These are phyloP conservation scores for Pantelozetes paolii DNA, from an alignment of 2,888 invertebrate genomes.

Conservation along the genomic window DNA sequence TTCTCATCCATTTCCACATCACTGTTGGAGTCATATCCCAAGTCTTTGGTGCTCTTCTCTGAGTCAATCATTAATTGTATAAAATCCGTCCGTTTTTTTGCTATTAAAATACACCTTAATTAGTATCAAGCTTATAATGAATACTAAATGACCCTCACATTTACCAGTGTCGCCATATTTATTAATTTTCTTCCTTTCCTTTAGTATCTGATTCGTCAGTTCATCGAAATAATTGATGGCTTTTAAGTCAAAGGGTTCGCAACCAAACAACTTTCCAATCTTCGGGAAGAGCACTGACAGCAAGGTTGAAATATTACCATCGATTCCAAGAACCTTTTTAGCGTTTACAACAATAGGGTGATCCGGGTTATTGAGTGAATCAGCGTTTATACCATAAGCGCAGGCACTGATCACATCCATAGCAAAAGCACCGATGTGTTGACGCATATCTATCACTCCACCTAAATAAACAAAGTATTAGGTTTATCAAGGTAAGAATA, in stretches of 20 bases:
- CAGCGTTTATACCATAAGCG: constrained; percentile 35
- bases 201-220: constrained; percentile 22
- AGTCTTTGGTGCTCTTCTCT: constrained; percentile 44
- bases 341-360: constrained; percentile 35
- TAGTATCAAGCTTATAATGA: not conserved
- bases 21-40: not conserved
- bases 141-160: not conserved
- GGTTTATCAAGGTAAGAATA: not conserved
- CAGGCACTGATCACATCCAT: constrained; percentile 39
- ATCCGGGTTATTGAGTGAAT: constrained; percentile 34
- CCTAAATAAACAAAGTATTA: constrained; percentile 10
- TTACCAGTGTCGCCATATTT: constrained; percentile 47
- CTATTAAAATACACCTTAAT: not conserved
- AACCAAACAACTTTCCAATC: constrained; percentile 8
- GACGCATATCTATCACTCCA: constrained; percentile 9
- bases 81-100: constrained; percentile 19
- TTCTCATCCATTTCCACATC: not conserved
- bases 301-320: not conserved
- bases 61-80: constrained; percentile 38
- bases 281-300: not conserved
- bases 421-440: constrained; percentile 29
- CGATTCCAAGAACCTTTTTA: constrained; percentile 16
- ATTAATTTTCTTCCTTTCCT: constrained; percentile 50
- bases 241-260: constrained; percentile 13
- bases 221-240: constrained; percentile 34